Evolutionary conservation across 2,888 invertebrate species (phyloP).

Genomic region (Phortica okadai): DNA sequence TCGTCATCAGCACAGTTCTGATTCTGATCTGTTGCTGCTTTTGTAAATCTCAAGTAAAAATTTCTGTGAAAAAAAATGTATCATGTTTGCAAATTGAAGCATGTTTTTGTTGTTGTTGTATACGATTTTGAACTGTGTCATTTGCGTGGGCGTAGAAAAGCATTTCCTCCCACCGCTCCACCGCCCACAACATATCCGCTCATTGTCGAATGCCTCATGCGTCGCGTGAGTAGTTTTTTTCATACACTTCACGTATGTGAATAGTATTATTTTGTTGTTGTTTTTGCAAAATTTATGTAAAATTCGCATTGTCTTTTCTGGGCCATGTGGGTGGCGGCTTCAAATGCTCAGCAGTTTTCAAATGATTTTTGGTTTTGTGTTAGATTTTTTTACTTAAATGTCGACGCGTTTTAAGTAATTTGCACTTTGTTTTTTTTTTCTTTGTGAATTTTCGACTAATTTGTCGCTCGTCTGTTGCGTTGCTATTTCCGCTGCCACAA

Average conservation of each 20-base stretch:
- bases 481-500: conserved; percentile 65
- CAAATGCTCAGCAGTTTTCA: neutral
- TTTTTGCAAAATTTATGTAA: conserved; percentile 17
- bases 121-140: conserved; percentile 10
- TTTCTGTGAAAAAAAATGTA: neutral
- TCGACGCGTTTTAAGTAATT: neutral
- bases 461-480: neutral
- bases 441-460: neutral
- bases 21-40: neutral
- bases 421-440: neutral
- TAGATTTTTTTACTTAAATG: neutral
- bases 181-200: neutral
- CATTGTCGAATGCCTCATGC: neutral
- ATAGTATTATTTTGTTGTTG: neutral
- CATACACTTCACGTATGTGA: too few species aligned
- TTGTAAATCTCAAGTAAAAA: neutral
- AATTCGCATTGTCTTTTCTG: neutral
- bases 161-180: too few species aligned
- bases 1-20: neutral
- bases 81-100: neutral
- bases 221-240: neutral
- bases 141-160: conserved; percentile 19
- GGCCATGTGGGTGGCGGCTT: conserved; percentile 13
- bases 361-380: neutral
- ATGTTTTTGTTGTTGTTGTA: neutral